These are phyloP conservation scores for Porphyrio hochstetteri DNA, from an alignment of 2,113 vertebrate genomes.

Conservation along the genomic window DNA sequence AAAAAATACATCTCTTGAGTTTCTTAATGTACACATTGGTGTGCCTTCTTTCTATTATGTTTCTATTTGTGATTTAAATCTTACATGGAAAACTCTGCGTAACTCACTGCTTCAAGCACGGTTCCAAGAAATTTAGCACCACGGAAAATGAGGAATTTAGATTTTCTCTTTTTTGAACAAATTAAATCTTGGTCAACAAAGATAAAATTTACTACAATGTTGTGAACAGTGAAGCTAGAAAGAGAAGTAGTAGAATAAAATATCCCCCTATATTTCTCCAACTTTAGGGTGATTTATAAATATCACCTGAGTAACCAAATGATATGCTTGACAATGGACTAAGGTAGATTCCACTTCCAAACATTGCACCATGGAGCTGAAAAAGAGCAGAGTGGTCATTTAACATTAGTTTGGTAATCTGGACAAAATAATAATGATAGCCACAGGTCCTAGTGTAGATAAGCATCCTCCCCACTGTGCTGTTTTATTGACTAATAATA, in stretches of 20 bases:
- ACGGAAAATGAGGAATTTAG: not conserved
- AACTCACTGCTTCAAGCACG: not conserved
- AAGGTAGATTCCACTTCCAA: slow-evolving; percentile 92
- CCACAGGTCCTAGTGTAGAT: not conserved
- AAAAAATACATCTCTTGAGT: not conserved
- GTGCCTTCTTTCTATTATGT: not conserved
- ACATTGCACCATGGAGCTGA: slow-evolving; percentile 92
- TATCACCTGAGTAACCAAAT: slow-evolving; percentile 92
- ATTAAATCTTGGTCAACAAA: rapidly evolving
- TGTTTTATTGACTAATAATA: not conserved
- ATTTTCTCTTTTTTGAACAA: not conserved
- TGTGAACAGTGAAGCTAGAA: not conserved
- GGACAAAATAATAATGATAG: not conserved
- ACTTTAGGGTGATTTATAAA: slow-evolving; percentile 27
- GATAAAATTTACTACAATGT: not conserved
- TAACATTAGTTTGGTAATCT: not conserved
- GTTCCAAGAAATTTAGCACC: not conserved
- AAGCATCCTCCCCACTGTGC: not conserved
- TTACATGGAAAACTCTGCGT: not conserved
- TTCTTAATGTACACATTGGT: not conserved
- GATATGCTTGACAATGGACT: slow-evolving; percentile 94
- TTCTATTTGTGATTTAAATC: not conserved
- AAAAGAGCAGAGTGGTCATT: not conserved
- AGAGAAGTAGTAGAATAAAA: not conserved
- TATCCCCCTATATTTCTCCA: not conserved